Base-by-base conservation (phyloP, 1,140 invertebrate species). In the Aphis gossypii region DNA sequence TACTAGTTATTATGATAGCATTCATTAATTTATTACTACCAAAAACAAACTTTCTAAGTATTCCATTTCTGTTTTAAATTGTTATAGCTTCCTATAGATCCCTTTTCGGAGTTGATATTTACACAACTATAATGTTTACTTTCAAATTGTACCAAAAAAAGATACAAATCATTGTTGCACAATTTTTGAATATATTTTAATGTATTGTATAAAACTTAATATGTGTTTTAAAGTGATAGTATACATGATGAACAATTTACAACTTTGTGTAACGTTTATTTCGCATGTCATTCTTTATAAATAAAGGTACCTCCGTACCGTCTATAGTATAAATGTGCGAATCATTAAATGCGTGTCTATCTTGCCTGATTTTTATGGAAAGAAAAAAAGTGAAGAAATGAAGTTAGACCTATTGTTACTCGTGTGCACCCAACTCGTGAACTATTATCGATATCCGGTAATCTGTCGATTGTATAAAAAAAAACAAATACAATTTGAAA, bases 361-460 rank as follows among this genome's bases (percentile, higher is more conserved):
- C 30, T n/a, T 20, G 44, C 46, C 1, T 21, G 20, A 88, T 51
- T n/a, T n/a, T 48, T 51, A 51, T 48, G 18, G 48, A 51, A 87
- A 88, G n/a, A 21, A 46, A 87, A 86, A 86, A 25, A 25, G n/a
- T 87, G 30, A n/a, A n/a, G 84, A 87, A 87, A 87, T 46, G 4
- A 46, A 48, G 86, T 88, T 35, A 51, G 6, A 35, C 3, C 86
- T 46, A 87, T 41, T 84, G 41, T 87, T 44, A 46, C 44, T 87
- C 84, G 44, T n/a, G 84, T 87, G 84, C 84, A 38, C 44, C 84
- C 84, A 38, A 38, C 41, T 87, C 44, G 84, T 87, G 44, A 87
- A 87, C 25, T 38, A 44, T 87, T 87, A 46, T 87, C 84, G 44
- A 48, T 88, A 88, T 88, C 86, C 86, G 86, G 86, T 88, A 51